Conservation (phyloP, 2,113 vertebrate species). For the Notarius quadriscutis region DNA sequence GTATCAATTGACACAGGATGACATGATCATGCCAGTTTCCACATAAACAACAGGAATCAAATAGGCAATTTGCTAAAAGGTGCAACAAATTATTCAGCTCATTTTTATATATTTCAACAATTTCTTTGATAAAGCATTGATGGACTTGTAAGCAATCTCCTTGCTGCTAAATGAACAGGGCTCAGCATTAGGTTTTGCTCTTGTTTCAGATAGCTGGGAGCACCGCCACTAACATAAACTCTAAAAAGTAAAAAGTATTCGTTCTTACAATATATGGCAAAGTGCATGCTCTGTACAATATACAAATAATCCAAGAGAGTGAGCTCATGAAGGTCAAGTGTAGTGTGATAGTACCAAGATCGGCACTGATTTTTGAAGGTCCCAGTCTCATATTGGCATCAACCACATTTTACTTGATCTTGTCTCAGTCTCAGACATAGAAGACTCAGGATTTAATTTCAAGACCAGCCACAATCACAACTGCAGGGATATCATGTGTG, state of each 20-base stretch:
- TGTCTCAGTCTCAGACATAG: too few species aligned
- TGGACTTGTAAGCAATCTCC: not conserved
- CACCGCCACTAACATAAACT: not conserved
- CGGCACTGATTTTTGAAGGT: too few species aligned
- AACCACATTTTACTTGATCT: too few species aligned
- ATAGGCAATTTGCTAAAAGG: conserved; percentile 6
- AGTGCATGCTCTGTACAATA: not conserved
- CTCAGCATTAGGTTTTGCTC: not conserved
- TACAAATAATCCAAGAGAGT: too few species aligned
- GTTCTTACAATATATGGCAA: not conserved
- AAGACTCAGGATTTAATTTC: too few species aligned
- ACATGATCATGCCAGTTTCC: conserved; percentile 1
- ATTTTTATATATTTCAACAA: not conserved
- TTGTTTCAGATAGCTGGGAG: not conserved
- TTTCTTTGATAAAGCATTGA: not conserved
- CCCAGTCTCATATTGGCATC: too few species aligned
- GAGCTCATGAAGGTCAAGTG: not conserved
- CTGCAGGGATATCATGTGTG: too few species aligned
- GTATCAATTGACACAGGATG: not conserved
- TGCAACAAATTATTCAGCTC: not conserved
- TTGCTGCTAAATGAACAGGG: not conserved
- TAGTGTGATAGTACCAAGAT: too few species aligned
- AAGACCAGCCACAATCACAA: too few species aligned
- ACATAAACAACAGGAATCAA: conserved; percentile 21
- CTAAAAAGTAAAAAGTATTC: not conserved